phyloP scores from a whole-genome alignment of 2,797 vertebrate genomes.

The Rachycentron canadum region DNA sequence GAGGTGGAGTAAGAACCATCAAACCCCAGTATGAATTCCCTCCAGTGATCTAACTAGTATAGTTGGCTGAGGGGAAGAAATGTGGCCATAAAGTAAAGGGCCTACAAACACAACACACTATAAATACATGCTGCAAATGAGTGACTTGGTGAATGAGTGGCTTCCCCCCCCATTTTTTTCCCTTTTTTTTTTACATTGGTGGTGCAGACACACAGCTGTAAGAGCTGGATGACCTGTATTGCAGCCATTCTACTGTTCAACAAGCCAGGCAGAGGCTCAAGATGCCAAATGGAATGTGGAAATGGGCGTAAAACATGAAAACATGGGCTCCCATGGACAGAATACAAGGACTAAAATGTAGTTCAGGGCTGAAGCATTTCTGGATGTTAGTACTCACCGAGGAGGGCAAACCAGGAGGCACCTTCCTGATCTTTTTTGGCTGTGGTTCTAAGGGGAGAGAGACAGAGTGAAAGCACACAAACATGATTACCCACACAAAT shows the following conservation, averaged over 20 bases:
- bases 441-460: conserved; percentile 85
- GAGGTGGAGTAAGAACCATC: conserved; percentile 74
- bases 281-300: conserved; percentile 58
- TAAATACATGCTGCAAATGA: conserved; percentile 80
- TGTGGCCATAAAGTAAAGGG: conserved; percentile 77
- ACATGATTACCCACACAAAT: conserved; percentile 20
- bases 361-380: conserved; percentile 39
- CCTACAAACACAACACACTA: conserved; percentile 79
- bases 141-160: conserved; percentile 71
- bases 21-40: conserved; percentile 71
- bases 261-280: conserved; percentile 51
- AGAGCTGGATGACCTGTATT: conserved; percentile 63
- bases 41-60: conserved; percentile 64
- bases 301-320: conserved; percentile 54
- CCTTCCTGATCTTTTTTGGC: conserved; percentile 97
- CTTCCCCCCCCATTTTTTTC: conserved; percentile 18
- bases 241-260: conserved; percentile 48
- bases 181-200: conserved; percentile 40
- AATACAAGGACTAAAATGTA: conserved; percentile 27
- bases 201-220: conserved; percentile 73
- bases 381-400: conserved; percentile 87
- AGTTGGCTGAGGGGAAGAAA: conserved; percentile 71
- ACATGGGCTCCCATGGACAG: conserved; percentile 40
- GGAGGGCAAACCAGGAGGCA: conserved; percentile 96
- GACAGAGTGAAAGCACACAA: conserved; percentile 43